Evolutionary conservation across 2,888 invertebrate genomes (phyloP), one percentile per base, ranked within the genome.

Genomic region (Polydrusus tereticollis): DNA sequence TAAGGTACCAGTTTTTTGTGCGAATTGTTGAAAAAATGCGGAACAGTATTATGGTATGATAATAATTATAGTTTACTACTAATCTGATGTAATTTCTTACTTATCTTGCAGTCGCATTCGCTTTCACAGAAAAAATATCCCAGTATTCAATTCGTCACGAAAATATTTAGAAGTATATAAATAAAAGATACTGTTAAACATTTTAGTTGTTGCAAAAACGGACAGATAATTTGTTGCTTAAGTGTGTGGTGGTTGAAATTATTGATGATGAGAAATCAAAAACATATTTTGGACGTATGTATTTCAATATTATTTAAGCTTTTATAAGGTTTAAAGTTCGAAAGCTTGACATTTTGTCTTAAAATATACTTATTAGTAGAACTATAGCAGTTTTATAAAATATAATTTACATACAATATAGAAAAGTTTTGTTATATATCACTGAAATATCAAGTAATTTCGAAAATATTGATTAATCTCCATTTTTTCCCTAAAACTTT

Each of bases 71-170:
- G n/a, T 50, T 23, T 50, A 50, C 23, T 50, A 23, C n/a, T 21
- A 14, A 41, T 41, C 55, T 66, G 66, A 66, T 41, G 66, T 57
- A 66, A 66, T 66, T 66, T 57, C 20, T 43, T 26, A 26, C 16
- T 14, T 43, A n/a, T 43, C 29, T 66, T 64, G 26, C 64, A 52
- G 10, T n/a, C 7, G 12, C n/a, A 18, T 18, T 7, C 6, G 21
- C 0, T 50, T 50, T 50, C n/a, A 23, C 1, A 5, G n/a, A n/a
- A n/a, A 23, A 50, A 41, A 41, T 41, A 41, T 4, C 1, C 6
- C 21, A 23, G 21, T 23, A n/a, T 1, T 14, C 12, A 50, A 14
- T 23, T 23, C 1, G 50, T 50, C 5, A 23, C 23, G 23, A 50
- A 50, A 20, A 20, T 18, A 14, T 10, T 14, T 3, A 20, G 21